Conservation (phyloP, 1,140 invertebrate species). For the Nasonia giraulti region DNA sequence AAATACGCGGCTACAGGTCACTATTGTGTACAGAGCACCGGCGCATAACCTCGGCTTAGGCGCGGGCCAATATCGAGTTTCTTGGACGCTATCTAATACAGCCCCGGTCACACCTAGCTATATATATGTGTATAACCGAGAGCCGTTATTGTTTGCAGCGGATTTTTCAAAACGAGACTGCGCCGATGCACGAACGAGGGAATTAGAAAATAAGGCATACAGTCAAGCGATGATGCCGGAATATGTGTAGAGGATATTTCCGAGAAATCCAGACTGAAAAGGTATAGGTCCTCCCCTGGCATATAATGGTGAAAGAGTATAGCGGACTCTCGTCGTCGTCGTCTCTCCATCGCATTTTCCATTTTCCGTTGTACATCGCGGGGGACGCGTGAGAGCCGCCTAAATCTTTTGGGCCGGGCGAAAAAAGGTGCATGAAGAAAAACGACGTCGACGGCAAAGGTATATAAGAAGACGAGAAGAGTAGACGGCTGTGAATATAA, state of each 20-base stretch:
- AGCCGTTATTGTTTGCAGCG: no score
- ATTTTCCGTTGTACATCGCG: slow-evolving; percentile 21
- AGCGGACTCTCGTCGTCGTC: neutral
- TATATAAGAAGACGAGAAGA: neutral
- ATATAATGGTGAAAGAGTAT: neutral
- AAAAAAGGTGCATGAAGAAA: neutral
- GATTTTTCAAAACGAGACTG: no score
- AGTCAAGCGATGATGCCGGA: neutral
- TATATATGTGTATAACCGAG: neutral
- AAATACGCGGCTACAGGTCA: neutral
- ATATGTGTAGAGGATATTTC: slow-evolving; percentile 18
- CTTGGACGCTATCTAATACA: slow-evolving; percentile 28
- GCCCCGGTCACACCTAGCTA: neutral
- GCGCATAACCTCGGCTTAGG: slow-evolving; percentile 4
- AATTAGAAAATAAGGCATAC: no score
- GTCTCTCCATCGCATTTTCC: neutral
- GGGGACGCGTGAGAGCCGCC: neutral
- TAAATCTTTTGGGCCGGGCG: slow-evolving; percentile 27
- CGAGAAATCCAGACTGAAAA: slow-evolving; percentile 30
- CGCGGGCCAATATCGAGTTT: slow-evolving; percentile 27
- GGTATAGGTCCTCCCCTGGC: neutral
- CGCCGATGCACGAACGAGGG: no score
- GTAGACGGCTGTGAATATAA: neutral
- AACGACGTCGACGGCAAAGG: slow-evolving; percentile 1
- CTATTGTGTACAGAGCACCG: no score